These are phyloP conservation scores for Sebastes hubbsi DNA, from an alignment of 2,797 vertebrate species.

Conservation along the genomic window DNA sequence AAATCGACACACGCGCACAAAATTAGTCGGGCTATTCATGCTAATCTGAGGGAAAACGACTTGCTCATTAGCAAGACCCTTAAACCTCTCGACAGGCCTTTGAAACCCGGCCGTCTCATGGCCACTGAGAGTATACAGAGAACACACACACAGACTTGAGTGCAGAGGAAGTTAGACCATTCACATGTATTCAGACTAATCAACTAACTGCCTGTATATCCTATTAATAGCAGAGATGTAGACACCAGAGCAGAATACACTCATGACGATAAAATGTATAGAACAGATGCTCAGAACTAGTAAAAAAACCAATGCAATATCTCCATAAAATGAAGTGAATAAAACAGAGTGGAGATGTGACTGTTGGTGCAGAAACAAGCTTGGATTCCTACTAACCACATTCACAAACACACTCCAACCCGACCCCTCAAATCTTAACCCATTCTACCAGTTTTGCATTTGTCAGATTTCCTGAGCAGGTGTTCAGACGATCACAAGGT, in stretches of 20 bases:
- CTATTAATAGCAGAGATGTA: conserved; percentile 23
- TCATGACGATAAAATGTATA: not conserved
- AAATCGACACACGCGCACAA: conserved; percentile 24
- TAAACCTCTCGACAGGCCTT: conserved; percentile 71
- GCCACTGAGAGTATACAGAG: conserved; percentile 30
- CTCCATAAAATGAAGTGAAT: not conserved
- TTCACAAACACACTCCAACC: not conserved
- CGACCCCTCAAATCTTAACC: not conserved
- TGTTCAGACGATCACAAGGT: not conserved
- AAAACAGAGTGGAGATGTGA: not conserved
- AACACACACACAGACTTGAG: not conserved
- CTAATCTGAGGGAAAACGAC: conserved; percentile 73
- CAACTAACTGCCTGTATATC: conserved; percentile 10
- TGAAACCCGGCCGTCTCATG: conserved; percentile 51
- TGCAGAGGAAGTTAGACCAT: conserved; percentile 19
- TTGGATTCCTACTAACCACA: not conserved
- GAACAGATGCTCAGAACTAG: not conserved
- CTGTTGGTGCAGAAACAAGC: not conserved
- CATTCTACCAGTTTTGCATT: not conserved
- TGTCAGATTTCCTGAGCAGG: not conserved
- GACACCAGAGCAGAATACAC: not conserved
- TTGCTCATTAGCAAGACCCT: conserved; percentile 72
- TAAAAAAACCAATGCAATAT: not conserved
- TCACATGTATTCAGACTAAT: conserved; percentile 40
- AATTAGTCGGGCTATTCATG: conserved; percentile 63